A percentile compares a stretch with the other conserved stretches of the same genome.
These are phyloP conservation scores for Pteria penguin DNA, from an alignment of 2,888 invertebrate species.

Conservation along the genomic window DNA sequence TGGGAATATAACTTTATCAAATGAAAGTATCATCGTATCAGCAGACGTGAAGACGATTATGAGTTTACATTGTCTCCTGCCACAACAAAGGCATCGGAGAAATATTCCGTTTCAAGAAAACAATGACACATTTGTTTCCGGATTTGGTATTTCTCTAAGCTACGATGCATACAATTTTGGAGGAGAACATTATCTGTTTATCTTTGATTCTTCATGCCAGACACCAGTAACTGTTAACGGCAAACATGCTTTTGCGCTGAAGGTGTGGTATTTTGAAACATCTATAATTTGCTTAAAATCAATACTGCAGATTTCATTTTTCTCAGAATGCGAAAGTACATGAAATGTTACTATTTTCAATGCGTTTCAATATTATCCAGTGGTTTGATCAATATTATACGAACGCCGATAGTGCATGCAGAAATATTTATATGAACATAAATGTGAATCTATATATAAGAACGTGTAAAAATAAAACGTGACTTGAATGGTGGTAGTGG, in stretches of 20 bases:
- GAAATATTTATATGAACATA: too few species aligned
- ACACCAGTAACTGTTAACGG: not conserved
- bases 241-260: not conserved
- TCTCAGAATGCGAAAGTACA: too few species aligned
- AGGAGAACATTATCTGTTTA: not conserved
- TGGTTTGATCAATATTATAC: too few species aligned
- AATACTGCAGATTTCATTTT: too few species aligned
- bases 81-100: not conserved
- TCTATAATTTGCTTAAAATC: too few species aligned
- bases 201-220: not conserved
- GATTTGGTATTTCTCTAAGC: not conserved
- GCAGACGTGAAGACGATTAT: not conserved
- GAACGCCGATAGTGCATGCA: too few species aligned
- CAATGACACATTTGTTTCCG: not conserved
- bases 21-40: not conserved
- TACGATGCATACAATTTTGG: not conserved
- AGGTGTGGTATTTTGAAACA: too few species aligned
- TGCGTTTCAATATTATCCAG: too few species aligned
- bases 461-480: too few species aligned
- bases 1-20: not conserved
- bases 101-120: not conserved
- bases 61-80: not conserved
- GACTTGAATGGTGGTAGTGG: too few species aligned
- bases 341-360: too few species aligned
- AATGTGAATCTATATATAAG: too few species aligned